A percentile compares a stretch with the other conserved stretches of the same genome.
phyloP scores from a whole-genome alignment of 1,140 invertebrate genomes.

The Leptestheria dahalacensis region DNA sequence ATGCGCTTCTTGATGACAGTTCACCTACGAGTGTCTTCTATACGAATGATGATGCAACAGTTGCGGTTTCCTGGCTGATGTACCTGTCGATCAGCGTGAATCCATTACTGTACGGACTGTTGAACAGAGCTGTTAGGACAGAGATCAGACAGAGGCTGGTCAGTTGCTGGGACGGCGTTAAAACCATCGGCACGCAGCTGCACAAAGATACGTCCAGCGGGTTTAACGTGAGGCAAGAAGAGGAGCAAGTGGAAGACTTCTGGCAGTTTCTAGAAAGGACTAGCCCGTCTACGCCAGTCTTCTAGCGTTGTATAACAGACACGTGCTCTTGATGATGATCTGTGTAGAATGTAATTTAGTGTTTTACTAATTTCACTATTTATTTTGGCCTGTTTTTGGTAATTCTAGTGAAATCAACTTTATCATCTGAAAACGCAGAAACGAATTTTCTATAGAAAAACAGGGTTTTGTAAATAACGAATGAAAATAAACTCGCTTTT shows the following conservation, averaged over 20 bases:
- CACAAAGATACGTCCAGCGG: too few species aligned
- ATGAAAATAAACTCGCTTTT: too few species aligned
- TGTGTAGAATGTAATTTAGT: too few species aligned
- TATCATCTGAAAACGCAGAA: too few species aligned
- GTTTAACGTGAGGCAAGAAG: too few species aligned
- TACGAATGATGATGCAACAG: not conserved
- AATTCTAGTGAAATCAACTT: too few species aligned
- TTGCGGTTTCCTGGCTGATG: conserved; percentile 3
- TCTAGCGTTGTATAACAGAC: not conserved
- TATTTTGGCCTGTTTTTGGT: too few species aligned
- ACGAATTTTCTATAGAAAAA: too few species aligned
- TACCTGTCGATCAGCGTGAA: conserved; percentile 7
- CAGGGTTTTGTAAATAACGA: too few species aligned
- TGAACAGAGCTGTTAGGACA: conserved; percentile 10
- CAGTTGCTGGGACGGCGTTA: not conserved
- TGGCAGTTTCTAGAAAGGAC: not conserved
- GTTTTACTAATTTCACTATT: too few species aligned
- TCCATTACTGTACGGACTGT: conserved; percentile 7
- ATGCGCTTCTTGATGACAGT: not conserved
- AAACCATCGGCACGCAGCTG: too few species aligned
- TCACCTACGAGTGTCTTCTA: not conserved
- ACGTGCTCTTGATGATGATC: not conserved
- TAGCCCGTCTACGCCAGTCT: not conserved
- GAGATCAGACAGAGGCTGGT: not conserved
- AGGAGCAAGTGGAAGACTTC: not conserved